Conservation (phyloP, 2,888 invertebrate species). For the Theretra japonica region DNA sequence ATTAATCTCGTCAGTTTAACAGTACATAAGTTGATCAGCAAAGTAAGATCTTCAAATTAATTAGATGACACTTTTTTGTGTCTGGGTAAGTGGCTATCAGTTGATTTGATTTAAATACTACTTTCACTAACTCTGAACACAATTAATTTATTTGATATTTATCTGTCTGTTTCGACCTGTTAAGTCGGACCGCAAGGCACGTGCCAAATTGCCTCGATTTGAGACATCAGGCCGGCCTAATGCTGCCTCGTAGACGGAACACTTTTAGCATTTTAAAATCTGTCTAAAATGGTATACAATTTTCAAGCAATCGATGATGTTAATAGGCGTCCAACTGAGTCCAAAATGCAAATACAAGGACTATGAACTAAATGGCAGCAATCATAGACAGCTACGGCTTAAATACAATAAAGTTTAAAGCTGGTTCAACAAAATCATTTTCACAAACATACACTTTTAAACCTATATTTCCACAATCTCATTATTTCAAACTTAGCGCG, state of each 20-base stretch:
- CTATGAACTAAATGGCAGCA: too few species aligned
- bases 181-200: not conserved
- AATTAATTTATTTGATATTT: constrained; percentile 8
- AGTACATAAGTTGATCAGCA: not conserved
- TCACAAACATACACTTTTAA: not conserved
- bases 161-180: not conserved
- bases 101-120: not conserved
- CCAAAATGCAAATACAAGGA: too few species aligned
- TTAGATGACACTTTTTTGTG: not conserved
- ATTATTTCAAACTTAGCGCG: constrained; percentile 1
- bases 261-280: too few species aligned
- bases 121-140: constrained; percentile 1
- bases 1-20: constrained; percentile 1
- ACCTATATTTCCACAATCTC: not conserved
- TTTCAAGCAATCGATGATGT: too few species aligned
- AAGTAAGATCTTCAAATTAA: constrained; percentile 3
- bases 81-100: not conserved
- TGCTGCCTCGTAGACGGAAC: too few species aligned
- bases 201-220: too few species aligned
- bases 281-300: too few species aligned
- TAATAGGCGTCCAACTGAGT: too few species aligned
- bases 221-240: too few species aligned
- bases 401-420: too few species aligned
- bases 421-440: not conserved
- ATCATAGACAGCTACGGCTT: too few species aligned